Base-by-base conservation (phyloP, 2,113 vertebrate species). In the Cnemophilus loriae region DNA sequence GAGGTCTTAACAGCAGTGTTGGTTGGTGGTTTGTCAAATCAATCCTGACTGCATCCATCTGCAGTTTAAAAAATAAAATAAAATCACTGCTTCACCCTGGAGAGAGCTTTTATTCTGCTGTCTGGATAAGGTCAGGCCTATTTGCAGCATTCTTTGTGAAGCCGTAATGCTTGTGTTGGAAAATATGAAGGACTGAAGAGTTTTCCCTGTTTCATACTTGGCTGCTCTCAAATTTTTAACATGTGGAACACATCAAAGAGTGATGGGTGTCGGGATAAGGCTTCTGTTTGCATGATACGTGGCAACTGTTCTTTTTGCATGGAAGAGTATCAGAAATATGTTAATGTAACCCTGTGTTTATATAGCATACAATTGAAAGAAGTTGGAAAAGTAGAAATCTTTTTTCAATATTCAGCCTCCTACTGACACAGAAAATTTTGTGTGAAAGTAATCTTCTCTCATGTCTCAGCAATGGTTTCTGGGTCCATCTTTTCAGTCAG, bases 201-300 rank as follows among this genome's bases (percentile, higher is more conserved):
- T 90, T 81, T 59, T 81, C 56, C 27, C 14, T 64, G 19, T 88
- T 94, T 93, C 39, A 26, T 80, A 80, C 42, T 93, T 96, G 90
- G 44, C 83, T 84, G 33, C 52, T 86, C 27, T 95, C 79, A 75
- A 50, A 75, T 22, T 92, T 93, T 68, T 84, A 68, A 89, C 75
- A 68, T 75, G 84, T 94, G 85, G 82, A 96, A 90, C 47, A 53
- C 23, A 81, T 95, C 71, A 75, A 71, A 95, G 79, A 85, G 39
- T 71, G 85, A 75, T 8, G 12, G 84, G 20, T 7, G 0, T 65
- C 7, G 1, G 70, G 64, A 53, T 89, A 81, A 71, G 37, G n/a
- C 88, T 91, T 23, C 60, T 90, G 27, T 93, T 94, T 78, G 60
- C 56, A 75, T 86, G 69, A 67, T 70, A 67, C 46, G 20, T 90